Percentiles rank a stretch among this genome's conserved stretches.
phyloP scores from a whole-genome alignment of 1,140 invertebrate genomes.

The Conus ventricosus region DNA sequence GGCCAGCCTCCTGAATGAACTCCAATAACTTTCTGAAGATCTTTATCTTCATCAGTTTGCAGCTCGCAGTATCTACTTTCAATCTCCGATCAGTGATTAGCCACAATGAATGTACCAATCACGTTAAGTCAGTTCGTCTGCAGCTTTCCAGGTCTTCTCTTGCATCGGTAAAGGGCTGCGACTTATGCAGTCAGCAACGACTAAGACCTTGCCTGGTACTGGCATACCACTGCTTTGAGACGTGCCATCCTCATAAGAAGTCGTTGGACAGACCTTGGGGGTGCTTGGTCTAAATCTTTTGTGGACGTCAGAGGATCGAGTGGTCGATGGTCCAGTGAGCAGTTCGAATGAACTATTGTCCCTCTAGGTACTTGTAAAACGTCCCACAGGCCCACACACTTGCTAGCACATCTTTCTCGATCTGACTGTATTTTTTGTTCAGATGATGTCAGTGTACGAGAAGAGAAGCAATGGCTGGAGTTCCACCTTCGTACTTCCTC shows the following conservation, averaged over 20 bases:
- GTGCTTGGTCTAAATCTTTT: background rate
- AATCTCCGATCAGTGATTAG: no score
- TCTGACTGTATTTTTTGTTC: background rate
- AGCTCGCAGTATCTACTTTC: no score
- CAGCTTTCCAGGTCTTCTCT: background rate
- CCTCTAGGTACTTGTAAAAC: background rate
- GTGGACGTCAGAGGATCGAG: background rate
- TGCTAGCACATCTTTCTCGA: background rate
- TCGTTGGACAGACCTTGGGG: background rate
- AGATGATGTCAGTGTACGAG: background rate
- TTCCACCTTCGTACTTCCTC: background rate
- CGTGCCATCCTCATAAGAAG: background rate
- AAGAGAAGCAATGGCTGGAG: background rate
- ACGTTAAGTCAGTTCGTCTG: background rate
- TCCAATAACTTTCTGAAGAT: no score
- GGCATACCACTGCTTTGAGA: background rate
- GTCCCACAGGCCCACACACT: background rate
- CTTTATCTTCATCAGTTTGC: no score
- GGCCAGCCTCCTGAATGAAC: no score
- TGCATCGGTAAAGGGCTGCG: background rate
- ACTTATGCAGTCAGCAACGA: background rate
- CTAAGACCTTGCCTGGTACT: background rate
- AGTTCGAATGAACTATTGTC: background rate
- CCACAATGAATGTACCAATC: no score
- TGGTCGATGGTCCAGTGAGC: background rate